Percentiles rank a stretch among this genome's conserved stretches.
Conservation (phyloP, 2,797 vertebrate genomes). For the Hipposideros larvatus region DNA sequence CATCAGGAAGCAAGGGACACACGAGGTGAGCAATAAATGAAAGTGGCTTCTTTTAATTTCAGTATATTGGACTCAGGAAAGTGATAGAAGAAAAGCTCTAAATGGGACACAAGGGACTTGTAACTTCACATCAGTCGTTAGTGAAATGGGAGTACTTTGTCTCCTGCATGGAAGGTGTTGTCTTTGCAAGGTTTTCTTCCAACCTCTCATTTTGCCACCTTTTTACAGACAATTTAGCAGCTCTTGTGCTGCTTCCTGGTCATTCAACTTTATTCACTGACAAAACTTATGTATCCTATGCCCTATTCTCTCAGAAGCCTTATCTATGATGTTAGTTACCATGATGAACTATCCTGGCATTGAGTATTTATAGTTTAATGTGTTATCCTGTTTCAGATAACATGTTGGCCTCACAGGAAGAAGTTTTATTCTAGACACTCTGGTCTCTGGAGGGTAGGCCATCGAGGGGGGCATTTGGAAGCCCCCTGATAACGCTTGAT, state of each 20-base stretch:
- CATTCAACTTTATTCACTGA: neutral
- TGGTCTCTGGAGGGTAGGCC: neutral
- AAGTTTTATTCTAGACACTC: neutral
- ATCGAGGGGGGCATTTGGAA: neutral
- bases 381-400: neutral
- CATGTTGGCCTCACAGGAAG: neutral
- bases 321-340: neutral
- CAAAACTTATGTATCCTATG: neutral
- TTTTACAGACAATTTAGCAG: neutral
- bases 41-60: conserved; percentile 44
- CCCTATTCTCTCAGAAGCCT: neutral
- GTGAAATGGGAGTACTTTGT: neutral
- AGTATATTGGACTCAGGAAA: neutral
- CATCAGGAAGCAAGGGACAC: neutral
- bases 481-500: neutral
- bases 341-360: neutral
- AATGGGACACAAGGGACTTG: neutral
- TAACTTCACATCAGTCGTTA: neutral
- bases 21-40: conserved; percentile 16
- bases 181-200: neutral
- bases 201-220: neutral
- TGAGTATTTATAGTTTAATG: neutral
- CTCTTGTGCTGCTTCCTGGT: neutral
- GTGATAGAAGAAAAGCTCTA: neutral
- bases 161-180: neutral